phyloP scores from a whole-genome alignment of 2,888 invertebrate genomes.

The Eupithecia tripunctaria region DNA sequence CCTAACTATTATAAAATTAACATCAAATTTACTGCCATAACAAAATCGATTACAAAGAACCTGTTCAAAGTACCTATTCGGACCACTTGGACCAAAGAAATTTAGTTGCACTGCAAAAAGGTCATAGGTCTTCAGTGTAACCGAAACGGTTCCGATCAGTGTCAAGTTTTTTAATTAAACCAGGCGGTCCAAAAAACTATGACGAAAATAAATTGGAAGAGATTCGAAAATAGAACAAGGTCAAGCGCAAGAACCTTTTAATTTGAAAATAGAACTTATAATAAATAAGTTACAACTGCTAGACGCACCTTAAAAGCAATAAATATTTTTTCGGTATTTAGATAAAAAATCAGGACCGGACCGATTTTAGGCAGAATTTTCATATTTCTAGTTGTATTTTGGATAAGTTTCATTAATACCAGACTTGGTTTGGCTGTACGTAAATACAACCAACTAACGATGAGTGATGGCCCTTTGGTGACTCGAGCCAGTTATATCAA shows the following conservation, averaged over 20 bases:
- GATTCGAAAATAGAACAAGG: constrained; percentile 9
- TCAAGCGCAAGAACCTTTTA: not conserved
- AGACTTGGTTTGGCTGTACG: not conserved
- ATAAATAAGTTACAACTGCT: not conserved
- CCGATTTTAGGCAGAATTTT: not conserved
- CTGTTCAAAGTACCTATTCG: constrained; percentile 30
- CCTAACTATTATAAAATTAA: not conserved
- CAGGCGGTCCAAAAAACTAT: constrained; percentile 37
- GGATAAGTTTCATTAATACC: not conserved
- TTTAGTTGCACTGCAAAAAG: constrained; percentile 70
- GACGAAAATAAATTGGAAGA: constrained; percentile 27
- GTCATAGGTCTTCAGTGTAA: constrained; percentile 66
- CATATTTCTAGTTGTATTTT: not conserved
- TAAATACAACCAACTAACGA: too few species aligned
- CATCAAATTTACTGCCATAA: not conserved
- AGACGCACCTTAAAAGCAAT: not conserved
- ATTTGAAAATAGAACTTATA: not conserved
- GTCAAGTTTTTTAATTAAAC: constrained; percentile 67
- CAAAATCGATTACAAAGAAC: constrained; percentile 27
- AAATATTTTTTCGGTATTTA: not conserved
- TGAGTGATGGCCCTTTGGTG: not conserved
- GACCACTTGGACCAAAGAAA: constrained; percentile 65
- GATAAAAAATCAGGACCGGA: not conserved
- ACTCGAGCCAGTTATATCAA: too few species aligned
- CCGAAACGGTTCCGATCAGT: constrained; percentile 60